These are phyloP conservation scores for Pyrrhia umbra DNA, from an alignment of 2,888 invertebrate species.

Conservation along the genomic window DNA sequence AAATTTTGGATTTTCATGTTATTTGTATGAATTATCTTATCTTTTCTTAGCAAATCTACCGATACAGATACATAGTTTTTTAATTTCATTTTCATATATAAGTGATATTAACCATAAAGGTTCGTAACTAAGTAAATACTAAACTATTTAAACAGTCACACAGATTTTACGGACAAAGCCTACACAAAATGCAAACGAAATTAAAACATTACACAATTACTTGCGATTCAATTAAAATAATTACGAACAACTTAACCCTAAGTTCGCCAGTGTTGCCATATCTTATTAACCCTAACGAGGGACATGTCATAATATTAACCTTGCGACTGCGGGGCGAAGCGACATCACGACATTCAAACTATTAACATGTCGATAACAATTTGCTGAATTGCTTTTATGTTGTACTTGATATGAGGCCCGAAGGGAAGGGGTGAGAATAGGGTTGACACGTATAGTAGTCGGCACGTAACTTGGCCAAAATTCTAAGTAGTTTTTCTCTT, in stretches of 20 bases:
- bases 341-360: slow-evolving; percentile 78
- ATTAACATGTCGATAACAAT: slow-evolving; percentile 89
- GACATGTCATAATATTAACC: slow-evolving; percentile 59
- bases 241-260: slow-evolving; percentile 47
- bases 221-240: slow-evolving; percentile 45
- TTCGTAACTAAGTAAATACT: background rate
- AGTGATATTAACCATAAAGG: background rate
- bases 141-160: slow-evolving; percentile 2
- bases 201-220: slow-evolving; percentile 21
- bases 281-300: slow-evolving; percentile 53
- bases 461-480: no score
- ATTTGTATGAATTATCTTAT: no score
- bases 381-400: slow-evolving; percentile 88
- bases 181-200: slow-evolving; percentile 15
- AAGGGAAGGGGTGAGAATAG: slow-evolving; percentile 79
- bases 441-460: slow-evolving; percentile 73
- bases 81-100: no score
- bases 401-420: slow-evolving; percentile 77
- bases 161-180: background rate
- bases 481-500: no score
- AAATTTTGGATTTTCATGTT: no score
- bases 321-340: slow-evolving; percentile 54
- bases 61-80: no score
- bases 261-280: slow-evolving; percentile 26
- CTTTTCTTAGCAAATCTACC: no score